These are phyloP conservation scores for Nothobranchius furzeri DNA, from an alignment of 2,113 vertebrate genomes.

Conservation along the genomic window DNA sequence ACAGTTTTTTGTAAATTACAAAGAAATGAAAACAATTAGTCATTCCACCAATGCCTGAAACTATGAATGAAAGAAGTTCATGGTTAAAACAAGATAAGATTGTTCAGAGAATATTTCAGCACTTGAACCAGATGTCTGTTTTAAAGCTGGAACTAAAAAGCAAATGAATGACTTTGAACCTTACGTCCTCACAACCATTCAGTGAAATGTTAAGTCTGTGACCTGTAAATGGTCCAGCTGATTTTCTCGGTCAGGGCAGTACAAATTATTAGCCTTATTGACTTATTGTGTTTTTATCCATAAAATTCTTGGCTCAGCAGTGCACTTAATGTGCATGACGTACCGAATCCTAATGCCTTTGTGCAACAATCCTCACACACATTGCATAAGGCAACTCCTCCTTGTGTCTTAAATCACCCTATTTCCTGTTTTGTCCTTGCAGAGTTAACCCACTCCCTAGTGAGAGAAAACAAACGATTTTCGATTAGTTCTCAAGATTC, in stretches of 20 bases:
- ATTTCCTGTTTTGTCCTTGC: conserved; percentile 68
- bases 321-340: conserved; percentile 21
- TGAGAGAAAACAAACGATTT: conserved; percentile 73
- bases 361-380: conserved; percentile 30
- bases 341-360: conserved; percentile 20
- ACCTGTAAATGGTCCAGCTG: not conserved
- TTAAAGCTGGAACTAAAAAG: not conserved
- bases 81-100: no score
- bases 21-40: no score
- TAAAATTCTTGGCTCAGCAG: conserved; percentile 8
- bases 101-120: no score
- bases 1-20: no score
- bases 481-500: conserved; percentile 74
- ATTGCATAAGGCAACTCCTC: conserved; percentile 54
- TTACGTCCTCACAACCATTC: not conserved
- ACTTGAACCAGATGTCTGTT: no score
- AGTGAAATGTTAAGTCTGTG: conserved; percentile 1
- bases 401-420: conserved; percentile 54
- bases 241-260: not conserved
- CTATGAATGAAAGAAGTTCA: no score
- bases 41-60: no score
- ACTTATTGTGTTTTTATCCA: conserved; percentile 9
- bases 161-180: not conserved
- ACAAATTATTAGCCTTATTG: conserved; percentile 10
- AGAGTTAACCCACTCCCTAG: conserved; percentile 67